These are phyloP conservation scores for Schlechtendalia chinensis DNA, from an alignment of 1,140 invertebrate genomes.

Conservation along the genomic window DNA sequence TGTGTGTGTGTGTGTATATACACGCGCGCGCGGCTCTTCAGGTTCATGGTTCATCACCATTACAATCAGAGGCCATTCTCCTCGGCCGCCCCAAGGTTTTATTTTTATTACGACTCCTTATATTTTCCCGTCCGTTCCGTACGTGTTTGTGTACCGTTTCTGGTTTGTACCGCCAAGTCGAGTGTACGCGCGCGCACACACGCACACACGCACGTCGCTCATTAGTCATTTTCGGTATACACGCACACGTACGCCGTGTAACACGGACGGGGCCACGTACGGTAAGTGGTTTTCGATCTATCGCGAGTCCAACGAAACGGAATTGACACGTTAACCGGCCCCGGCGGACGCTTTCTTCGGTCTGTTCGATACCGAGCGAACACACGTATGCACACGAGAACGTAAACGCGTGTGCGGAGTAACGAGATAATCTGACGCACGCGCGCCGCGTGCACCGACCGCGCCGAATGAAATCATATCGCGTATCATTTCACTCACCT, in stretches of 20 bases:
- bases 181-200: constrained; percentile 29
- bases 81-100: constrained; percentile 43
- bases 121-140: constrained; percentile 3
- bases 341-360: constrained; percentile 14
- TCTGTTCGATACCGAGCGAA: background rate
- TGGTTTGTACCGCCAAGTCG: constrained; percentile 38
- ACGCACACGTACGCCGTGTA: background rate
- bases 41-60: constrained; percentile 47
- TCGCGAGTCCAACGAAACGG: background rate
- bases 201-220: constrained; percentile 43
- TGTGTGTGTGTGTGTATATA: too few relatives aligned
- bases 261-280: background rate
- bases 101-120: constrained; percentile 31
- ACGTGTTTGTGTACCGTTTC: constrained; percentile 31
- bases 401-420: too few relatives aligned
- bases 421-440: too few relatives aligned
- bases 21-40: background rate
- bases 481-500: too few relatives aligned
- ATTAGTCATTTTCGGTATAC: constrained; percentile 47
- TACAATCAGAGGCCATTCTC: constrained; percentile 48
- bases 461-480: too few relatives aligned
- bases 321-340: constrained; percentile 46
- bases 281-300: constrained; percentile 37
- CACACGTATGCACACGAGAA: constrained; percentile 5
- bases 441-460: too few relatives aligned